Conservation (phyloP, 2,888 invertebrate genomes). For the Cephus pulcher region DNA sequence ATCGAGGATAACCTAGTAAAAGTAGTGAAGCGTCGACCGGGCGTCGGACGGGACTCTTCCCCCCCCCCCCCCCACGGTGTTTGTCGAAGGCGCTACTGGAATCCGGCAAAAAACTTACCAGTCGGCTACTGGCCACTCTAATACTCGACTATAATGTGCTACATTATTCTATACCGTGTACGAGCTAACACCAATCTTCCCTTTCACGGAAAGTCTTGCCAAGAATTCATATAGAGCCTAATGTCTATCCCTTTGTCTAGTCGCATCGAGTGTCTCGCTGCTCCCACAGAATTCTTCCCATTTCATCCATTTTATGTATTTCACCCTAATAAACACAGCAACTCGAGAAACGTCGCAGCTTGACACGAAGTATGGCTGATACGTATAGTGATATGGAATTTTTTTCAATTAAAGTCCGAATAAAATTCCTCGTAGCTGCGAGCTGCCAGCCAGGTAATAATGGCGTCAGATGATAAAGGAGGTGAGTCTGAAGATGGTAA, state of each 20-base stretch:
- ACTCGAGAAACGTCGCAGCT: not conserved
- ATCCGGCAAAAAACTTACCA: slow-evolving; percentile 61
- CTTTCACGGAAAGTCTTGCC: not conserved
- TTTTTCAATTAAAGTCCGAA: not conserved
- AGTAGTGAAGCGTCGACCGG: slow-evolving; percentile 44
- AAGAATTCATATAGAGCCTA: not conserved
- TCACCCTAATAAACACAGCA: not conserved
- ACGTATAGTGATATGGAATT: not conserved
- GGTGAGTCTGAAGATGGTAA: slow-evolving; percentile 34
- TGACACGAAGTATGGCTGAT: not conserved
- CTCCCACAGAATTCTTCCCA: not conserved
- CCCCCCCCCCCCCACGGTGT: slow-evolving; percentile 42
- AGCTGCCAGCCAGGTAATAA: not conserved
- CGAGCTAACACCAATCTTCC: slow-evolving; percentile 30
- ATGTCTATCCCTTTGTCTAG: not conserved
- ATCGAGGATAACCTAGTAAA: slow-evolving; percentile 55
- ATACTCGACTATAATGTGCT: slow-evolving; percentile 56
- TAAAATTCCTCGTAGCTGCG: not conserved
- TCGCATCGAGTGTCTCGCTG: not conserved
- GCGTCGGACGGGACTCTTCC: slow-evolving; percentile 26
- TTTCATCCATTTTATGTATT: not conserved
- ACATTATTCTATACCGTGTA: slow-evolving; percentile 52
- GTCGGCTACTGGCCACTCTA: slow-evolving; percentile 60
- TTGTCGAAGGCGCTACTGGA: slow-evolving; percentile 64
- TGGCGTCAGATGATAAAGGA: not conserved